Conservation (phyloP, 2,797 vertebrate genomes). For the Bovichtus variegatus region DNA sequence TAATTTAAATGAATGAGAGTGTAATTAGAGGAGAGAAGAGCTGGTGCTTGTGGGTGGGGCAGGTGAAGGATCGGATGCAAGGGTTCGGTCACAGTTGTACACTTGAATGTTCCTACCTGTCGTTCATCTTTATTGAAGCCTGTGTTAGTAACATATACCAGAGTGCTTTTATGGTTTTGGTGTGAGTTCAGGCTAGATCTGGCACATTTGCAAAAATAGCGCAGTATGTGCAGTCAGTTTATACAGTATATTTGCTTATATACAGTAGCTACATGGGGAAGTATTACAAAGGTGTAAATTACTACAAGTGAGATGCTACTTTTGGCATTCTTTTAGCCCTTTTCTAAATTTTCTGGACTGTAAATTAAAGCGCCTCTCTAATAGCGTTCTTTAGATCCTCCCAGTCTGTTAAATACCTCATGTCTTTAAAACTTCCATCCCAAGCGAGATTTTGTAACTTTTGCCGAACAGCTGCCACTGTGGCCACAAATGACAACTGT, state of each 20-base stretch:
- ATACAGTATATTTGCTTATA: background rate
- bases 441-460: background rate
- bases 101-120: background rate
- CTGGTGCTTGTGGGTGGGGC: background rate
- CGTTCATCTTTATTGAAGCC: background rate
- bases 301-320: background rate
- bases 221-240: background rate
- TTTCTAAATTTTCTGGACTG: background rate
- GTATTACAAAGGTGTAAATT: background rate
- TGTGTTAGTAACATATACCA: background rate
- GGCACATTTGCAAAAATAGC: background rate
- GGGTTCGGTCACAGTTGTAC: background rate
- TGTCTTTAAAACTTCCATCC: background rate
- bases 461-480: background rate
- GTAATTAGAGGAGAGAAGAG: background rate
- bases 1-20: slow-evolving; percentile 7
- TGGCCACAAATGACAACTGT: background rate
- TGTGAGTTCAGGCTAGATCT: background rate
- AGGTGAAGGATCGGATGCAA: background rate
- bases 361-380: background rate
- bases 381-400: background rate
- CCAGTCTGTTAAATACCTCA: background rate
- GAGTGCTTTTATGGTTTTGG: background rate
- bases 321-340: background rate
- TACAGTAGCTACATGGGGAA: background rate